These are phyloP conservation scores for Cylloceria caligata DNA, from an alignment of 2,888 invertebrate species.

Conservation along the genomic window DNA sequence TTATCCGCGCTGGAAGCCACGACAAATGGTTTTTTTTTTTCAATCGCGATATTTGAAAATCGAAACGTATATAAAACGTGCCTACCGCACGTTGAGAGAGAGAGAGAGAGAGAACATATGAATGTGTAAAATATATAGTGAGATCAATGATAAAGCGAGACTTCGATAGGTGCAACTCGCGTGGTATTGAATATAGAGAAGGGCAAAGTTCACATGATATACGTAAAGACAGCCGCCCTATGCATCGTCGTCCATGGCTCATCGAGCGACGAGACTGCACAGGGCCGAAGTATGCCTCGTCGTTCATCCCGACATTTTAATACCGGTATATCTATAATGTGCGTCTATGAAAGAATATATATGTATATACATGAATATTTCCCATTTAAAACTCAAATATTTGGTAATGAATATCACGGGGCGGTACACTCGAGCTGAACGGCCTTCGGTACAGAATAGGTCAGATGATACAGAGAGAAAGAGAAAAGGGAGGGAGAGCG, in stretches of 20 bases:
- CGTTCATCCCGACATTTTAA: slow-evolving; percentile 11
- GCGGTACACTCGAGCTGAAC: slow-evolving; percentile 21
- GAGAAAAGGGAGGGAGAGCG: slow-evolving; percentile 13
- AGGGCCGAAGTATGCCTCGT: slow-evolving; percentile 25
- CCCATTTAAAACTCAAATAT: slow-evolving; percentile 79
- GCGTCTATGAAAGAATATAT: no score
- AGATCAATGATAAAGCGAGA: background rate
- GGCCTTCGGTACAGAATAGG: slow-evolving; percentile 44
- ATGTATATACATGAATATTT: slow-evolving; percentile 63
- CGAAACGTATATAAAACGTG: background rate
- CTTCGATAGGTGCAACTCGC: background rate
- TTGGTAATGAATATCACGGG: slow-evolving; percentile 80
- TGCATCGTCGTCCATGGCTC: slow-evolving; percentile 3
- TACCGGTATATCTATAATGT: slow-evolving; percentile 18
- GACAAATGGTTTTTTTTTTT: background rate
- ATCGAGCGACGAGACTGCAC: slow-evolving; percentile 4
- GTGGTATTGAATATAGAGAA: background rate
- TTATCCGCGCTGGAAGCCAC: background rate
- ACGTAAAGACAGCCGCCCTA: background rate
- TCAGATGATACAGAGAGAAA: slow-evolving; percentile 39
- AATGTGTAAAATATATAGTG: background rate
- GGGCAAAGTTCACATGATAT: background rate
- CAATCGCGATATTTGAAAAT: slow-evolving; percentile 13
- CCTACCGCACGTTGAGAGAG: background rate
- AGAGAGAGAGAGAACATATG: slow-evolving; percentile 12